A percentile compares a stretch with the other conserved stretches of the same genome.
phyloP scores from a whole-genome alignment of 2,113 vertebrate species.

The Charadrius vociferus region DNA sequence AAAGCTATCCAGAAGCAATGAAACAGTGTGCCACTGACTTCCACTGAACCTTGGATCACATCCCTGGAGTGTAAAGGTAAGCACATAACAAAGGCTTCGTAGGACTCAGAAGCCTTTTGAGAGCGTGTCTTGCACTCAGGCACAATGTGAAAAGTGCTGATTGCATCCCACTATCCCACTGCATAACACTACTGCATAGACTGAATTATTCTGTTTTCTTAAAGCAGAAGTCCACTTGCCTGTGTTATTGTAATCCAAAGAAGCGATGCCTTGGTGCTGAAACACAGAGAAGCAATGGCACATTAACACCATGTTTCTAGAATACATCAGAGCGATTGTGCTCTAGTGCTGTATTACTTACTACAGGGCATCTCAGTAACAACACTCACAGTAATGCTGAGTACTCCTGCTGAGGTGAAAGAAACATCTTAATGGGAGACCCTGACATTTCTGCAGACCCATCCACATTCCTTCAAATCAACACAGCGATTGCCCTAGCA shows the following conservation, averaged over 20 bases:
- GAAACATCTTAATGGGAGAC: constrained; percentile 56
- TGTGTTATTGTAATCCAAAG: not conserved
- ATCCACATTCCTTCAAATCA: constrained; percentile 55
- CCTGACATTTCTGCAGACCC: constrained; percentile 40
- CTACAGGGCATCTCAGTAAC: not conserved
- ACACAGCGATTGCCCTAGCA: constrained; percentile 2
- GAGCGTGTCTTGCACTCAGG: not conserved
- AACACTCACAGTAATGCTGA: not conserved
- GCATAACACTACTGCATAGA: not conserved
- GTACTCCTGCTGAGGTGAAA: constrained; percentile 48
- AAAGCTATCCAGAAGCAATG: not conserved
- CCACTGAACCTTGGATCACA: not conserved
- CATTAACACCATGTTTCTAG: constrained; percentile 39
- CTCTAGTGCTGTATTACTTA: not conserved
- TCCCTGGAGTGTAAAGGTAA: not conserved
- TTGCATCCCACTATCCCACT: not conserved
- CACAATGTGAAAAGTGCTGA: not conserved
- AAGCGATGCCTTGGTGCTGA: constrained; percentile 41
- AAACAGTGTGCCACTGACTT: not conserved
- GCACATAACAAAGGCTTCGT: not conserved
- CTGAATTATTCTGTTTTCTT: not conserved
- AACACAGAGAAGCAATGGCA: constrained; percentile 22
- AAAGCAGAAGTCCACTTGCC: not conserved
- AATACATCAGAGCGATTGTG: constrained; percentile 11
- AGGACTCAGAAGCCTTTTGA: not conserved